Percentiles rank a stretch among this genome's conserved stretches.
These are phyloP conservation scores for Rhorus exstirpatorius DNA, from an alignment of 2,888 invertebrate species.

Conservation along the genomic window DNA sequence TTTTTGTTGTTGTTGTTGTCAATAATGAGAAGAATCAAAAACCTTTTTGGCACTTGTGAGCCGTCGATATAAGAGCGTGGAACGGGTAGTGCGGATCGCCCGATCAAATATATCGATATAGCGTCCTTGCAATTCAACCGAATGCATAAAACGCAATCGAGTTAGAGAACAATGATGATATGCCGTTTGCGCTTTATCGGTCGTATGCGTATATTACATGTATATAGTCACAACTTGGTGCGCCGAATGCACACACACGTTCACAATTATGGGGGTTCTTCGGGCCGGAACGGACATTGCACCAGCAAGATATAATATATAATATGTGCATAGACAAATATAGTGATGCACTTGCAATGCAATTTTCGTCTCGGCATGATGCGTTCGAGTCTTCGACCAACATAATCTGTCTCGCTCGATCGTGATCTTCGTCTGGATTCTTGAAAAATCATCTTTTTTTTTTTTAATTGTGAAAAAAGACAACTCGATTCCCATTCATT, in stretches of 20 bases:
- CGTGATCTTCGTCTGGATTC: constrained; percentile 66
- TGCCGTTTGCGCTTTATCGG: constrained; percentile 19
- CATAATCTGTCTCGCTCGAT: constrained; percentile 41
- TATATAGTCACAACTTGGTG: constrained; percentile 45
- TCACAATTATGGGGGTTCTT: constrained; percentile 79
- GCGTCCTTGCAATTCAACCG: not conserved
- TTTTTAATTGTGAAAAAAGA: not conserved
- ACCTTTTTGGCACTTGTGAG: too few relatives aligned
- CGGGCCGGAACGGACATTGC: constrained; percentile 85
- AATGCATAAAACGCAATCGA: not conserved
- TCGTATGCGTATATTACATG: constrained; percentile 20
- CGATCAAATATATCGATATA: not conserved
- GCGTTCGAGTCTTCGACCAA: constrained; percentile 65
- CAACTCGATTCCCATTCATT: not conserved
- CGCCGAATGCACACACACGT: constrained; percentile 57
- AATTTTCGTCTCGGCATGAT: constrained; percentile 68
- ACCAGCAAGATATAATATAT: constrained; percentile 72
- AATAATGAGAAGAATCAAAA: too few relatives aligned
- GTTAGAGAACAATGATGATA: constrained; percentile 21
- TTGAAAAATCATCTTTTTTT: not conserved
- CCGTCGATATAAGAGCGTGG: too few relatives aligned
- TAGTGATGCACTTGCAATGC: constrained; percentile 63
- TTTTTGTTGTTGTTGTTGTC: too few relatives aligned
- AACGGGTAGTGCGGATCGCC: too few relatives aligned
- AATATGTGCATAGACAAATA: constrained; percentile 21